A percentile compares a stretch with the other conserved stretches of the same genome.
Conservation (phyloP, 1,140 invertebrate species). For the Bacillus rossius region DNA sequence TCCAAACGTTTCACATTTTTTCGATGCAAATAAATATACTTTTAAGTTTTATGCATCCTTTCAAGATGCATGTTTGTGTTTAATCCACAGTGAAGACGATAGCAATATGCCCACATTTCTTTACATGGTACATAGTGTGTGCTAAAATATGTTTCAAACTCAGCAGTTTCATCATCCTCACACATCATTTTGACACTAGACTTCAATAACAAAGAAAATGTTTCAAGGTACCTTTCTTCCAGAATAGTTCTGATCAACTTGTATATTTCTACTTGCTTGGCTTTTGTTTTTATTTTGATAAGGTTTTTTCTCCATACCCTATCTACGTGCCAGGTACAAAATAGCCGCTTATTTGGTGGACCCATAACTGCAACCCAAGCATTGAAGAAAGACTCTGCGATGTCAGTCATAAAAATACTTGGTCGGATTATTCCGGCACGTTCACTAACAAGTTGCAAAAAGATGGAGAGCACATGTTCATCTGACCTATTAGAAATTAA, state of each 20-base stretch:
- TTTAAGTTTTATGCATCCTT: conserved; percentile 8
- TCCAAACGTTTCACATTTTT: conserved; percentile 10
- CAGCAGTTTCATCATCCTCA: not conserved
- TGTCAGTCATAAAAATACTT: conserved; percentile 17
- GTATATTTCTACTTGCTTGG: not conserved
- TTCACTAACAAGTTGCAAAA: conserved; percentile 4
- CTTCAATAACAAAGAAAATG: conserved; percentile 1
- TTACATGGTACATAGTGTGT: not conserved
- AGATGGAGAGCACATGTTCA: conserved; percentile 6
- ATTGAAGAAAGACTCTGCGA: conserved; percentile 12
- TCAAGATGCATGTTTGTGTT: conserved; percentile 17
- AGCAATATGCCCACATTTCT: conserved; percentile 15
- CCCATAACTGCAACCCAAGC: conserved; percentile 14
- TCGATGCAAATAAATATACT: conserved; percentile 14
- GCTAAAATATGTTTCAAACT: conserved; percentile 8
- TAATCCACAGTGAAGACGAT: not conserved
- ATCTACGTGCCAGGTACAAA: conserved; percentile 16
- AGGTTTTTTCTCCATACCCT: conserved; percentile 9
- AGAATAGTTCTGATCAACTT: not conserved
- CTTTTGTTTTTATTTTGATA: not conserved
- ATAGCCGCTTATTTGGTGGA: not conserved
- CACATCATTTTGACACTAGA: not conserved
- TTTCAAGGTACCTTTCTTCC: not conserved
- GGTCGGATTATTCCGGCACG: conserved; percentile 1
- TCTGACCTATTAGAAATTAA: conserved; percentile 13